These are phyloP conservation scores for Thecocarcelia acutangulata DNA, from an alignment of 2,888 invertebrate genomes.

Conservation along the genomic window DNA sequence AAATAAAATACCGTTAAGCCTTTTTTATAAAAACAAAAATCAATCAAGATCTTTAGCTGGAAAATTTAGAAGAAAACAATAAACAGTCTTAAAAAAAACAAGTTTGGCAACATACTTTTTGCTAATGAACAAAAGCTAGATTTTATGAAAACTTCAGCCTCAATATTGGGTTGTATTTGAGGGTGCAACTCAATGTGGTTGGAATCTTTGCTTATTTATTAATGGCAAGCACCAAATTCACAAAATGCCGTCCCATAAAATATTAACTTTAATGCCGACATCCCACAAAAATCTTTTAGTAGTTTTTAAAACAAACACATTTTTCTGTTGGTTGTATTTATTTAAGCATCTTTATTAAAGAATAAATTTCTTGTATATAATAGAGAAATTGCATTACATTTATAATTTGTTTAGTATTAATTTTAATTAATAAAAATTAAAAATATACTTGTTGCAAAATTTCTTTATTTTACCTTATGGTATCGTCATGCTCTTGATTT, in stretches of 20 bases:
- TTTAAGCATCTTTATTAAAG: conserved; percentile 68
- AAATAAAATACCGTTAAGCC: no score
- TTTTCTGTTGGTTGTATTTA: conserved; percentile 44
- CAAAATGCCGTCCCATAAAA: no score
- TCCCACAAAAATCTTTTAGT: no score
- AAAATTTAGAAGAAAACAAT: no score
- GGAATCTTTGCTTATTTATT: no score
- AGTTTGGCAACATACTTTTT: not conserved
- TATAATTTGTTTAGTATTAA: conserved; percentile 42
- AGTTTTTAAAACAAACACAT: conserved; percentile 15
- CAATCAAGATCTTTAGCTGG: no score
- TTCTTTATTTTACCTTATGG: conserved; percentile 16
- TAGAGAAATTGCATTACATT: conserved; percentile 69
- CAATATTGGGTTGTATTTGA: not conserved
- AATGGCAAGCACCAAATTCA: no score
- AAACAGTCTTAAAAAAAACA: no score
- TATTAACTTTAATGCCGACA: no score
- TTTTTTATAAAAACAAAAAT: no score
- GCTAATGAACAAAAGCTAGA: not conserved
- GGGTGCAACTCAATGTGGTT: not conserved
- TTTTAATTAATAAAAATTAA: conserved; percentile 63
- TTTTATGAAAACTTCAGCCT: not conserved
- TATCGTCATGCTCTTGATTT: conserved; percentile 13
- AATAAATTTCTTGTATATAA: conserved; percentile 62
- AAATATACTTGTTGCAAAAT: conserved; percentile 50